Evolutionary conservation across 2,797 vertebrate species (phyloP).

Genomic region (Poeciliopsis turneri): DNA sequence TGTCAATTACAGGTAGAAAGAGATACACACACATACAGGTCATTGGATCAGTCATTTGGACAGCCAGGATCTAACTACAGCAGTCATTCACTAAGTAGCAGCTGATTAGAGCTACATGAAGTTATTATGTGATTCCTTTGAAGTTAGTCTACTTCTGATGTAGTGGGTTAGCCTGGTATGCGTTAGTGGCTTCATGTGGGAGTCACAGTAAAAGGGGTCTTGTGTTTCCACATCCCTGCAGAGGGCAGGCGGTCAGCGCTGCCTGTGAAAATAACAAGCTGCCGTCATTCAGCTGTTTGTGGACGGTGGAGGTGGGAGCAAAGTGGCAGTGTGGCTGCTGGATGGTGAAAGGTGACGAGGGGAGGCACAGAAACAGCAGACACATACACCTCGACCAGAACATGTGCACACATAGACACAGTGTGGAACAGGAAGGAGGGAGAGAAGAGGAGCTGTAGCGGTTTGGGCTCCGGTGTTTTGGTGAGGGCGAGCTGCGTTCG

Average conservation of each 20-base stretch:
- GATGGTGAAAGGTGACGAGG: conserved; percentile 64
- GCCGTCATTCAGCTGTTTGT: conserved; percentile 20
- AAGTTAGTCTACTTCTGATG: conserved; percentile 82
- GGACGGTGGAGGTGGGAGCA: conserved; percentile 36
- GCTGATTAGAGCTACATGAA: conserved; percentile 64
- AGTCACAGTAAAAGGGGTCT: conserved; percentile 47
- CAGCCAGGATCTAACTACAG: conserved; percentile 74
- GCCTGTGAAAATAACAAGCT: conserved; percentile 26
- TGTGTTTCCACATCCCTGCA: conserved; percentile 34
- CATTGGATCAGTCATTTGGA: conserved; percentile 78
- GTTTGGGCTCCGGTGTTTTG: conserved; percentile 52
- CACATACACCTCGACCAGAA: conserved; percentile 73
- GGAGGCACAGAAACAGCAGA: conserved; percentile 75
- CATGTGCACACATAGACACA: conserved; percentile 77
- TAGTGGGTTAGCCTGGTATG: conserved; percentile 75
- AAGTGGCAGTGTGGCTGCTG: conserved; percentile 60
- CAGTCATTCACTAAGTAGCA: conserved; percentile 46
- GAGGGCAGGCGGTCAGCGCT: conserved; percentile 37
- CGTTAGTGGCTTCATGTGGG: conserved; percentile 69
- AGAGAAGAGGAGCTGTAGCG: conserved; percentile 46
- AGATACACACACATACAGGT: conserved; percentile 20
- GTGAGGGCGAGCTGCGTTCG: conserved; percentile 11
- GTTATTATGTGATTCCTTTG: conserved; percentile 56
- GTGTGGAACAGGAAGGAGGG: conserved; percentile 49
- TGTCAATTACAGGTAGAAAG: background rate